Base-by-base conservation (phyloP, 2,888 invertebrate species). In the Hedychridium roseum region DNA sequence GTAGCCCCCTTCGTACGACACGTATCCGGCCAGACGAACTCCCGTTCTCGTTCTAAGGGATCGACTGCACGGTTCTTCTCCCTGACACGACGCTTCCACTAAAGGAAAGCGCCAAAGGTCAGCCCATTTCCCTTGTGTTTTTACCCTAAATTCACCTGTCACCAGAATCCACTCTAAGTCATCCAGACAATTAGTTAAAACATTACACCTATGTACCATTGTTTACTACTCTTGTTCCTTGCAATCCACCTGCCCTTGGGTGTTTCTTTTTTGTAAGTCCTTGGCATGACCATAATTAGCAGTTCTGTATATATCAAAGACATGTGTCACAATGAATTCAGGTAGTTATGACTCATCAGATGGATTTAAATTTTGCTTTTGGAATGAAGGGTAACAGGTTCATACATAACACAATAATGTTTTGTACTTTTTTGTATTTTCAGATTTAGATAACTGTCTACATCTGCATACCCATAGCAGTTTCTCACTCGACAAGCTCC, bases 401-500 rank as follows among this genome's bases (percentile, higher is more conserved):
- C n/a, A n/a, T n/a, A n/a, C n/a, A n/a, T n/a, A n/a, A n/a, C n/a
- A n/a, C n/a, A n/a, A n/a, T n/a, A n/a, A n/a, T n/a, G n/a, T n/a
- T n/a, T n/a, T n/a, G n/a, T n/a, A 21, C 31, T 18, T 2, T 21
- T 34, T 30, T 17, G 23, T 11, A 43, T 47, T 64, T 71, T 34
- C 64, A 71, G 72, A 48, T 57, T 48, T 44, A 42, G 39, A 45
- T 47, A 47, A 40, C 60, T 55, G 64, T 53, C 45, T 48, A 55
- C 46, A 47, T 51, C 50, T 40, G 23, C 46, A 16, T 43, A 42
- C 40, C 36, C 34, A 54, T 43, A 55, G 53, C 52, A 43, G 41
- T 50, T 62, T 51, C 34, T 47, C 45, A 43, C 46, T 52, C 50
- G 28, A 27, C 31, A 40, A 52, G 60, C 51, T 42, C 32, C 47